These are phyloP conservation scores for Amphibalanus amphitrite DNA, from an alignment of 1,140 invertebrate species.

Conservation along the genomic window DNA sequence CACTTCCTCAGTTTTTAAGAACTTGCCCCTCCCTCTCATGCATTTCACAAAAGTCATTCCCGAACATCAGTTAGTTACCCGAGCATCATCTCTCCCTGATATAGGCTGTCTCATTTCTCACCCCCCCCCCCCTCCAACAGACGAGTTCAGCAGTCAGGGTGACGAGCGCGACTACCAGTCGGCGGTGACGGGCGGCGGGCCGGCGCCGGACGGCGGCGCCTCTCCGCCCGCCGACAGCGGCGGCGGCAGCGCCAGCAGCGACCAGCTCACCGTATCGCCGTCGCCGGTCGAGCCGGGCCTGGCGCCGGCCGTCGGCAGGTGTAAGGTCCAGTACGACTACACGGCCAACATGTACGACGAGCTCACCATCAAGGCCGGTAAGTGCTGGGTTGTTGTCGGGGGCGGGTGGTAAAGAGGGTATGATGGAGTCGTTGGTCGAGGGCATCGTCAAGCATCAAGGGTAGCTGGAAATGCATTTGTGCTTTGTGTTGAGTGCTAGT, in stretches of 20 bases:
- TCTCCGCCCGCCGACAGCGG: background rate
- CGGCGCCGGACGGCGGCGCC: background rate
- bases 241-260: background rate
- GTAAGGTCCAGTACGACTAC: conserved; percentile 71
- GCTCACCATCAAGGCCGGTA: conserved; percentile 57
- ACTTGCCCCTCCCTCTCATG: too few relatives aligned
- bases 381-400: conserved; percentile 9
- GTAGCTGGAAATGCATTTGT: too few relatives aligned
- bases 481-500: too few relatives aligned
- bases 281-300: background rate
- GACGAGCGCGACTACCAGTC: conserved; percentile 18
- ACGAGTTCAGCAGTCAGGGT: conserved; percentile 19
- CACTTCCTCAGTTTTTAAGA: too few relatives aligned
- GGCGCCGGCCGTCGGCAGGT: conserved; percentile 36
- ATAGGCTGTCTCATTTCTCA: too few relatives aligned
- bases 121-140: conserved; percentile 16
- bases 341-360: conserved; percentile 74
- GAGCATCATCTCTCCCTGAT: too few relatives aligned
- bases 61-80: too few relatives aligned
- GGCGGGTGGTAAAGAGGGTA: background rate
- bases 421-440: too few relatives aligned
- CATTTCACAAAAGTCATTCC: too few relatives aligned
- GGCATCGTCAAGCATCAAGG: too few relatives aligned
- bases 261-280: conserved; percentile 9
- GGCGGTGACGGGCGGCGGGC: conserved; percentile 9